phyloP scores from a whole-genome alignment of 1,140 invertebrate genomes.

The Araneus ventricosus region DNA sequence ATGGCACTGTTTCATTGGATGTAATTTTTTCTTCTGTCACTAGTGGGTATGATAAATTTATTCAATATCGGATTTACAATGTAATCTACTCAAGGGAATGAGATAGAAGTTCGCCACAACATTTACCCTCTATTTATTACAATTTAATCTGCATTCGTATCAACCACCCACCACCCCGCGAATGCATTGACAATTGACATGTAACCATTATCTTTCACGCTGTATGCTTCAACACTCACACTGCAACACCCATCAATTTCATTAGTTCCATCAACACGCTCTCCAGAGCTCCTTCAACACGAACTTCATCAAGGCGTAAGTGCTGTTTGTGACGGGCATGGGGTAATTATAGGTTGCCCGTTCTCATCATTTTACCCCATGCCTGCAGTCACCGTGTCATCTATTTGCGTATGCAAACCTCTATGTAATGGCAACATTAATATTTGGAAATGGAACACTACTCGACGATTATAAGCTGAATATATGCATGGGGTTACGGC shows the following conservation, averaged over 20 bases:
- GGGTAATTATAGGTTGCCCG: not conserved
- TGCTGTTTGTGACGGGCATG: constrained; percentile 7
- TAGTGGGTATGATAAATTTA: no score
- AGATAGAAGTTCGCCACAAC: no score
- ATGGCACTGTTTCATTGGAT: no score
- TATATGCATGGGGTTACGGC: not conserved
- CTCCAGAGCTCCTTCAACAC: not conserved
- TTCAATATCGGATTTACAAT: no score
- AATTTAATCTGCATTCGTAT: not conserved
- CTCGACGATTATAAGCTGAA: constrained; percentile 15
- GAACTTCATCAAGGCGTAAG: constrained; percentile 24
- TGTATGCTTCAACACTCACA: not conserved
- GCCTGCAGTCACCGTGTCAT: not conserved
- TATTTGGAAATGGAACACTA: constrained; percentile 11
- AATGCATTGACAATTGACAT: not conserved
- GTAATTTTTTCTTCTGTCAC: no score
- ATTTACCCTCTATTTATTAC: no score
- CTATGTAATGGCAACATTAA: constrained; percentile 29
- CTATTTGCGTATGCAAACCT: constrained; percentile 11
- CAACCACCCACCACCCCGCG: no score
- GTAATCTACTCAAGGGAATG: no score
- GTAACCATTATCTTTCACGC: not conserved
- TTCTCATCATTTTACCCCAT: not conserved
- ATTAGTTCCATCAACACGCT: constrained; percentile 23
- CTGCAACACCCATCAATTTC: constrained; percentile 24